Percentiles rank a stretch among this genome's conserved stretches.
These are phyloP conservation scores for Phenacoccus solenopsis DNA, from an alignment of 1,140 invertebrate species.

Conservation along the genomic window DNA sequence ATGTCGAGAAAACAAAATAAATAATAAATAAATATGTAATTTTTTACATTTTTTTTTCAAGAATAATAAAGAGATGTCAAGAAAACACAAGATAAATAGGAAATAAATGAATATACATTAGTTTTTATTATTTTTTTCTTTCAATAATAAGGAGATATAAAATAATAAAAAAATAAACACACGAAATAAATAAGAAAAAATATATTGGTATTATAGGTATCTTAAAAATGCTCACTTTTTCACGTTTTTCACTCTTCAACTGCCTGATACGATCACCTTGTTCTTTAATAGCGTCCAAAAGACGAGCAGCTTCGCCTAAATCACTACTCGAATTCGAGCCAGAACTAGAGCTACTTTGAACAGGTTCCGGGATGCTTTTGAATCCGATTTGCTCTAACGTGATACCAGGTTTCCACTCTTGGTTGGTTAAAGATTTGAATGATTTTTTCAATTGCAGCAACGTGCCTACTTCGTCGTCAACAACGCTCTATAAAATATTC, in stretches of 20 bases:
- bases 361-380: background rate
- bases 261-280: background rate
- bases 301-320: background rate
- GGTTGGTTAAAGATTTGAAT: slow-evolving; percentile 46
- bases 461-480: slow-evolving; percentile 27
- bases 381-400: slow-evolving; percentile 24
- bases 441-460: slow-evolving; percentile 51
- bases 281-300: background rate
- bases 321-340: slow-evolving; percentile 12
- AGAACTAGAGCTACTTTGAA: background rate
- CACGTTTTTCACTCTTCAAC: slow-evolving; percentile 27
- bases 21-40: no score
- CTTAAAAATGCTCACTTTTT: slow-evolving; percentile 26
- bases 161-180: no score
- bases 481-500: slow-evolving; percentile 3
- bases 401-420: slow-evolving; percentile 46
- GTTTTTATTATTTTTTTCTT: no score
- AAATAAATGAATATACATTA: no score
- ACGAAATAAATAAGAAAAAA: no score
- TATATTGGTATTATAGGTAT: no score
- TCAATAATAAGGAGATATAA: no score
- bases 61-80: no score
- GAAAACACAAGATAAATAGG: no score
- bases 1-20: no score
- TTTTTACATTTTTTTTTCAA: no score